Evolutionary conservation across 1,140 invertebrate genomes (phyloP).

Genomic region (Hypsibius dujardini): DNA sequence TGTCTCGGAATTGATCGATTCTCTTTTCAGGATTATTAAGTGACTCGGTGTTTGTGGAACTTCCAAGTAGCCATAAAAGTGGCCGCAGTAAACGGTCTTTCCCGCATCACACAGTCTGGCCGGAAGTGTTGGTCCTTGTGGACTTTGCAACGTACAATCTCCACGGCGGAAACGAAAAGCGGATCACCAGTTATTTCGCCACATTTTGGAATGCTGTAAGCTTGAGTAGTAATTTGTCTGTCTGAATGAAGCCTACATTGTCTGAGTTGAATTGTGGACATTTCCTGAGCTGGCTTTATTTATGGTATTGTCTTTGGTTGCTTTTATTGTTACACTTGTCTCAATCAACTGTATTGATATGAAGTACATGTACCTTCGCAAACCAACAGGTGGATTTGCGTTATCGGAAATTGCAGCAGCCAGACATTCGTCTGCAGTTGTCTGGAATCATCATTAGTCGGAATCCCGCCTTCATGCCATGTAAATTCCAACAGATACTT

Average conservation of each 20-base stretch:
- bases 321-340: too few species aligned
- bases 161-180: constrained; percentile 66
- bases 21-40: neutral
- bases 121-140: constrained; percentile 81
- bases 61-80: neutral
- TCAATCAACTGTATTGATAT: too few species aligned
- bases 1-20: too few species aligned
- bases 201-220: constrained; percentile 91
- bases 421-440: constrained; percentile 76
- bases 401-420: constrained; percentile 74
- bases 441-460: constrained; percentile 86
- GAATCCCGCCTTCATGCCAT: constrained; percentile 46
- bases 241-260: too few species aligned
- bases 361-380: too few species aligned
- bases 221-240: too few species aligned
- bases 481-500: too few species aligned
- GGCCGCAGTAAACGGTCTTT: neutral
- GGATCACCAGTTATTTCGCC: constrained; percentile 83
- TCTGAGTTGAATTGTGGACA: too few species aligned
- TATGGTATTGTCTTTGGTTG: too few species aligned
- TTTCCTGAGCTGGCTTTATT: too few species aligned
- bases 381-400: constrained; percentile 78
- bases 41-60: constrained; percentile 1
- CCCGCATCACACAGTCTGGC: constrained; percentile 80
- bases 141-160: constrained; percentile 83